phyloP scores from a whole-genome alignment of 2,797 vertebrate genomes.

The Chrosomus eos region DNA sequence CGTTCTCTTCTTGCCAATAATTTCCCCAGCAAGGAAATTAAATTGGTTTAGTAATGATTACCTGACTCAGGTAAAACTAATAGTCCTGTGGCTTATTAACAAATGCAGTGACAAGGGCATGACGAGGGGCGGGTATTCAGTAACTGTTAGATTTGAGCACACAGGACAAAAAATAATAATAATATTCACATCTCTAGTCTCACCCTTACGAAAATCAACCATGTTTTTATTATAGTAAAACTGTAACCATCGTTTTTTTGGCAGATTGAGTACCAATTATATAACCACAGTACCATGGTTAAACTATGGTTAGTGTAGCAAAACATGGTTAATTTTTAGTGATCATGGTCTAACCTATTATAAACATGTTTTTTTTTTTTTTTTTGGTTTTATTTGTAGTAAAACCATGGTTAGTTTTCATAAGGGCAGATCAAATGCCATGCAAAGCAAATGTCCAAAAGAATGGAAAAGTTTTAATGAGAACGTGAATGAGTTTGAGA shows the following conservation, averaged over 20 bases:
- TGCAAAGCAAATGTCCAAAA: background rate
- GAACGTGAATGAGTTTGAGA: background rate
- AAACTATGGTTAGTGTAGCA: no score
- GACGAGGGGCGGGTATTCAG: conserved; percentile 83
- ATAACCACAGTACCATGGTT: no score
- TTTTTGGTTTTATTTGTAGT: no score
- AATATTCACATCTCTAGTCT: background rate
- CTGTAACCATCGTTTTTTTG: no score
- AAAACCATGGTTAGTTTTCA: no score
- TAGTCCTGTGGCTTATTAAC: conserved; percentile 83
- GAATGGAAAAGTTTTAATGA: background rate
- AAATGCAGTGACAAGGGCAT: conserved; percentile 81
- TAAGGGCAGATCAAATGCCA: background rate
- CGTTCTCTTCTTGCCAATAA: conserved; percentile 78
- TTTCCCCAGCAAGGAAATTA: conserved; percentile 70
- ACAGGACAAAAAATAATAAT: background rate
- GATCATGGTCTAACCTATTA: no score
- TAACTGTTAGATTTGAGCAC: conserved; percentile 58
- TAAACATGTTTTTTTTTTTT: no score
- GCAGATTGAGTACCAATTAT: no score
- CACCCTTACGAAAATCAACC: no score
- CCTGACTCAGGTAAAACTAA: conserved; percentile 89
- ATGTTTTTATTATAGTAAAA: no score
- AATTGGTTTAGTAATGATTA: conserved; percentile 96
- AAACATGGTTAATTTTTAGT: no score